Evolutionary conservation across 2,888 invertebrate genomes (phyloP), one percentile per base, ranked within the genome.

Genomic region (Pilophorus perplexus): DNA sequence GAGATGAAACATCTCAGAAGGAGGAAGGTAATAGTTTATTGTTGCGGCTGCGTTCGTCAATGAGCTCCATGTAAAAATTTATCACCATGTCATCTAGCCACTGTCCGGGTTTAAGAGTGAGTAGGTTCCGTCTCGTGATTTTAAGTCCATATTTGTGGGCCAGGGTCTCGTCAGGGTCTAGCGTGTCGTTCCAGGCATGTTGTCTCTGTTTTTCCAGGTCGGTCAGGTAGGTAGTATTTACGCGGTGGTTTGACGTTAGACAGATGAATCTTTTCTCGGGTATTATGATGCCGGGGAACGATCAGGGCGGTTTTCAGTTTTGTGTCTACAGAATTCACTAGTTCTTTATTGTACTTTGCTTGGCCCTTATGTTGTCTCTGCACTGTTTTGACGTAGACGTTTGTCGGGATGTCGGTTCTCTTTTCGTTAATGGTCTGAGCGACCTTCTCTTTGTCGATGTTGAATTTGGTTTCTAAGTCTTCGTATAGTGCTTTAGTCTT

Each of bases 401-500:
- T 6, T 5, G 50, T 8, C 4, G 50, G 50, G 25, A 50, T 50
- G 6, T 50, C 22, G 5, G 50, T 16, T 23, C 33, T 54, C 54
- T 6, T 54, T 37, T n/a, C 3, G 16, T 18, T 33, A n/a, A n/a
- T n/a, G n/a, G n/a, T 37, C 20, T 54, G 18, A 3, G 18, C 33
- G 23, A 25, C 12, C 23, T 59, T 59, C 40, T 38, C 40, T 28
- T 59, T 59, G 12, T 16, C n/a, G 8, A 18, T 16, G 18, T 42
- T 40, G 12, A 27, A 8, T 23, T 23, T 59, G 2, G 18, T 14
- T 14, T 8, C 20, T 6, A 59, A 22, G 3, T 6, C 3, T 18
- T 40, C 25, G 40, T 59, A 40, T 16, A 59, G 10, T 8, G 23
- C 12, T 59, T 40, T 59, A 10, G 23, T 16, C 22, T 40, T 59